phyloP scores from a whole-genome alignment of 2,888 invertebrate species.

The Thera britannica region DNA sequence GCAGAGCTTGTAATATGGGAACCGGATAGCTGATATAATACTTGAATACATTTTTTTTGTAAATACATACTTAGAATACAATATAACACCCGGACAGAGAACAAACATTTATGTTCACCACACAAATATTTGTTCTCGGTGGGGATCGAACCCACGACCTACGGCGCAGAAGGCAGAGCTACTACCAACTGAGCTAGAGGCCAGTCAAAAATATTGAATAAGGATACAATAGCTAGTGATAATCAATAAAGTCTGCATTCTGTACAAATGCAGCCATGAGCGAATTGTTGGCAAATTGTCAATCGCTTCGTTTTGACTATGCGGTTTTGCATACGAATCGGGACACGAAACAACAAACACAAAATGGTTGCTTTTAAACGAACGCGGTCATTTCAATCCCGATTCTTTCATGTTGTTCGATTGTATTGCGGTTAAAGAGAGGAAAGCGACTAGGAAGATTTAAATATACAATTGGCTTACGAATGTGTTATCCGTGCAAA shows the following conservation, averaged over 20 bases:
- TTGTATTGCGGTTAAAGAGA: conserved; percentile 30
- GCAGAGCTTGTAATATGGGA: no score
- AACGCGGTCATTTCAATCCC: conserved; percentile 44
- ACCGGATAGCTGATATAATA: no score
- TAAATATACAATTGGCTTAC: not conserved
- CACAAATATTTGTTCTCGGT: no score
- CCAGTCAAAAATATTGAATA: no score
- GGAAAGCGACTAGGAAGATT: conserved; percentile 7
- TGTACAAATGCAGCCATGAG: conserved; percentile 10
- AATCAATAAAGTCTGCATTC: conserved; percentile 2
- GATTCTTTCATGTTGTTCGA: conserved; percentile 42
- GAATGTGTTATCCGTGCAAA: not conserved
- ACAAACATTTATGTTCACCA: no score
- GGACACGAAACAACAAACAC: conserved; percentile 52
- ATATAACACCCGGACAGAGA: no score
- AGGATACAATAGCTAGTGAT: not conserved
- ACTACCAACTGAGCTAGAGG: no score
- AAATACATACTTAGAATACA: no score
- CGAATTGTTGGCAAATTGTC: conserved; percentile 53
- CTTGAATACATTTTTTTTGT: no score
- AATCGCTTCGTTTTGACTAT: conserved; percentile 52
- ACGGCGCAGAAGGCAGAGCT: no score
- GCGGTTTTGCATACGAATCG: conserved; percentile 58
- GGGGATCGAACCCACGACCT: no score
- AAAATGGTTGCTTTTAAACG: conserved; percentile 52